phyloP scores from a whole-genome alignment of 2,113 vertebrate species.

The Paralichthys olivaceus region DNA sequence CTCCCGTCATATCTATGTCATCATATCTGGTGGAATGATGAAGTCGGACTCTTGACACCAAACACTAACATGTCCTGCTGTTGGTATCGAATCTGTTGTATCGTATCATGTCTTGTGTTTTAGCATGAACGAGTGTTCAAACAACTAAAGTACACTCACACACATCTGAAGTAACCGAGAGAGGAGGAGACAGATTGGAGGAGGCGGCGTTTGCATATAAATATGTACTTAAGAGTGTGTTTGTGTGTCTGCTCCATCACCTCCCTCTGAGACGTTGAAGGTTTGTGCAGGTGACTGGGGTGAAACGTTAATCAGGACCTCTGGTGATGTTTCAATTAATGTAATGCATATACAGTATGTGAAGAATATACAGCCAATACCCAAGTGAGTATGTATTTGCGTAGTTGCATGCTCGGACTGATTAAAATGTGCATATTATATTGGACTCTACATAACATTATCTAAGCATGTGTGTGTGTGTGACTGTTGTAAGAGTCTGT shows the following conservation, averaged over 20 bases:
- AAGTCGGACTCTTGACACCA: too few relatives aligned
- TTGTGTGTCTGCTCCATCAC: constrained; percentile 38
- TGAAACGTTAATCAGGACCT: constrained; percentile 64
- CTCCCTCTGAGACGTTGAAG: constrained; percentile 48
- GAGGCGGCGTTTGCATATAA: not conserved
- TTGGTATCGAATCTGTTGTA: constrained; percentile 3
- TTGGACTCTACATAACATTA: not conserved
- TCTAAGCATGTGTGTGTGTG: not conserved
- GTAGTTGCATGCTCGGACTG: constrained; percentile 14
- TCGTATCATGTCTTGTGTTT: constrained; percentile 8
- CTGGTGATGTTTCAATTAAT: constrained; percentile 31
- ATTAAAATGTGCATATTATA: constrained; percentile 48
- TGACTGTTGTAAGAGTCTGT: not conserved
- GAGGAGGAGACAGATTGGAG: not conserved
- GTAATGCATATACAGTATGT: not conserved
- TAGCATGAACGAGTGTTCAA: constrained; percentile 13
- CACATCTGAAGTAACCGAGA: constrained; percentile 6
- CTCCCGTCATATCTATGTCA: too few relatives aligned
- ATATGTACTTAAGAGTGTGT: constrained; percentile 5
- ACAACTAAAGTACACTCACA: not conserved
- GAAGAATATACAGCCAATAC: not conserved
- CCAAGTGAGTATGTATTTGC: constrained; percentile 24
- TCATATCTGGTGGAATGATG: too few relatives aligned
- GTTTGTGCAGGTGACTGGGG: constrained; percentile 47
- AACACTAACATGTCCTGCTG: not conserved